Evolutionary conservation across 2,888 invertebrate genomes (phyloP), one percentile per base, ranked within the genome.

Genomic region (Buathra laborator): DNA sequence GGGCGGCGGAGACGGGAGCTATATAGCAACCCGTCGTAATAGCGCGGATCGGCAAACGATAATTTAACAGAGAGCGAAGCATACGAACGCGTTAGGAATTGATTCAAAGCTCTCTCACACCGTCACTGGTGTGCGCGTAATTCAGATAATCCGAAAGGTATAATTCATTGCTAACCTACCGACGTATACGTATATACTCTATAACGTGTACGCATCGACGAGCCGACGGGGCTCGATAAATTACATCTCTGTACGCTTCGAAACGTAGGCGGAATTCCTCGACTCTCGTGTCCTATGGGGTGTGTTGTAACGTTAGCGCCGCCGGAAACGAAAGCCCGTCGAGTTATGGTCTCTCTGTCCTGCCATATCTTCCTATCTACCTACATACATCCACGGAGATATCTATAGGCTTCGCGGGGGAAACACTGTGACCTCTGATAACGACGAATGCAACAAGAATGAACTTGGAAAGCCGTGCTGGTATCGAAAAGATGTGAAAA

Each of bases 111-210:
- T 68, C 43, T 37, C 46, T n/a, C 44, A 51, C 59, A 59, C 53
- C 44, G 64, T 74, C 14, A 14, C 62, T 62, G 62, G 37, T 62
- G 7, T 29, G 43, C 77, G 82, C 70, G 84, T 78, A 85, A 85
- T 85, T 85, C 84, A 81, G 81, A 85, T 85, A 78, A 85, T 85
- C 84, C 78, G 46, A 78, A 81, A 75, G 75, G 78, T 85, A 48
- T 48, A 71, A 85, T 85, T 85, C 78, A 85, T 85, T 78, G 74
- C 81, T 56, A 43, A 16, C n/a, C 76, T 67, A 70, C 46, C 53
- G 80, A 71, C 77, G 68, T 77, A 67, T 74, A 62, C 72, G 75
- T 77, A 66, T 59, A 67, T 68, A 72, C 32, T 56, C 19, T n/a
- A 16, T 29, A 12, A 62, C 62, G 70, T 70, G 84, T 78, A 75